Percentiles rank a stretch among this genome's conserved stretches.
phyloP scores from a whole-genome alignment of 2,888 invertebrate genomes.

The Plutella xylostella region DNA sequence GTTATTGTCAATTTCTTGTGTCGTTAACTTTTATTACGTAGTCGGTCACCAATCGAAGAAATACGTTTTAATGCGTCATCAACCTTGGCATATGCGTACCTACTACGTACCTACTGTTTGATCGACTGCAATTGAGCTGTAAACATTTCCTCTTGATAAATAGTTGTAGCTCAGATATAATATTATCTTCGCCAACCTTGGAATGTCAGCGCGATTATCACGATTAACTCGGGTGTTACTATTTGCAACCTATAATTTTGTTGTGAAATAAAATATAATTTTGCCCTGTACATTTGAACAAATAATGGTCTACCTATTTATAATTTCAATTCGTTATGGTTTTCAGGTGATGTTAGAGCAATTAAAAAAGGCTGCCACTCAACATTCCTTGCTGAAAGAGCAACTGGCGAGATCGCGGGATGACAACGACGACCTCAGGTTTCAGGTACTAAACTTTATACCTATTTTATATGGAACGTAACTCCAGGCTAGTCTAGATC shows the following conservation, averaged over 20 bases:
- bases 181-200: slow-evolving; percentile 11
- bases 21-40: too few relatives aligned
- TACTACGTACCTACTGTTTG: too few relatives aligned
- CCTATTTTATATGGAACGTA: too few relatives aligned
- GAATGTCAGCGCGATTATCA: background rate
- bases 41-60: background rate
- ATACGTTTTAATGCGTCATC: slow-evolving; percentile 16
- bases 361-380: slow-evolving; percentile 75
- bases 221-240: background rate
- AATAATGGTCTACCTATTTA: background rate
- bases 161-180: background rate
- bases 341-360: slow-evolving; percentile 79
- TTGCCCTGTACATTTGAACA: background rate
- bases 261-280: too few relatives aligned
- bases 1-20: too few relatives aligned
- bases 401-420: slow-evolving; percentile 80
- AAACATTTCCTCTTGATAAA: slow-evolving; percentile 1
- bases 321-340: background rate
- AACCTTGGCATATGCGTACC: slow-evolving; percentile 23
- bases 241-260: too few relatives aligned
- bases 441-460: slow-evolving; percentile 82
- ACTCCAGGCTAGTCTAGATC: too few relatives aligned
- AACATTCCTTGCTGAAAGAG: slow-evolving; percentile 74
- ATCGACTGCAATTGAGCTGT: slow-evolving; percentile 9
- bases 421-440: slow-evolving; percentile 84